Base-by-base conservation (phyloP, 2,888 invertebrate genomes). In the Phanerotoma sp. region DNA sequence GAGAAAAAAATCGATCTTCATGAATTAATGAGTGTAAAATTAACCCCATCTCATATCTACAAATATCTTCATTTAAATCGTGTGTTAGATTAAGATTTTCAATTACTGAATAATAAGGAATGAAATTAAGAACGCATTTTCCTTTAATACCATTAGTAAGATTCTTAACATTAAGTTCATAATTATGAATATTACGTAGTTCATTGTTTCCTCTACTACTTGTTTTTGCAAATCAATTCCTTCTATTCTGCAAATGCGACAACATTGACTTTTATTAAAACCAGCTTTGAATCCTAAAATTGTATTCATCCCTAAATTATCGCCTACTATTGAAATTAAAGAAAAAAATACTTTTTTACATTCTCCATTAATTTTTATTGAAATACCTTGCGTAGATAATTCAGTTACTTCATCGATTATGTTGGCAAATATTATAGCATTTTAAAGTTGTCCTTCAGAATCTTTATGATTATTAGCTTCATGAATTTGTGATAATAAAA, bases 61-160 rank as follows among this genome's bases (percentile, higher is more conserved):
- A 48, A 7, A 58, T 30, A 2, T 56, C 59, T 53, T 60, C 56
- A 21, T 42, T 18, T 4, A 63, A 37, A 46, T 62, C 59, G 22
- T 63, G 61, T 15, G 50, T 60, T 10, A 40, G 22, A 38, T 63
- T 16, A 3, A 44, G 13, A 50, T 60, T 61, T 20, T 40, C 13
- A 2, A 20, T 52, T 9, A 49, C 42, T 9, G 60, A 50, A 54
- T 48, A 62, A 41, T 53, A 48, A 7, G 32, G 5, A 20, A 63
- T 22, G n/a, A 55, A 57, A 33, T 48, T n/a, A 30, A 33, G n/a
- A n/a, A n/a, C n/a, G n/a, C n/a, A n/a, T n/a, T n/a, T n/a, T n/a
- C n/a, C n/a, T n/a, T n/a, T n/a, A n/a, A n/a, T n/a, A n/a, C n/a
- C n/a, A n/a, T n/a, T n/a, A n/a, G n/a, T n/a, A n/a, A n/a, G n/a